Conservation (phyloP, 2,797 vertebrate species). For the Syncerus caffer region DNA sequence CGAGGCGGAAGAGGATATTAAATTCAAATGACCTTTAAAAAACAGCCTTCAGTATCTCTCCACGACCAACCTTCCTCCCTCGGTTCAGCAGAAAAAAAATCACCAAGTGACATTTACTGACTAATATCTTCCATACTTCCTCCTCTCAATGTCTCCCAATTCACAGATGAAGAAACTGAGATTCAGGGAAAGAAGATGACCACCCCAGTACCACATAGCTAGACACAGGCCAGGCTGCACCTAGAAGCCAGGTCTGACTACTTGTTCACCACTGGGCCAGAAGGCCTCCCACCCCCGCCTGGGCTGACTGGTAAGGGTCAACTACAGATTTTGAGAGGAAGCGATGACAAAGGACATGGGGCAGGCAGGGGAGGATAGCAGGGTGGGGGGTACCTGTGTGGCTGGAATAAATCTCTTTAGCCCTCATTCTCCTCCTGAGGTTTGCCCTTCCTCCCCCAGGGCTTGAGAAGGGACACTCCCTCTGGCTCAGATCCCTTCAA, state of each 20-base stretch:
- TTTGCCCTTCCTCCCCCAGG: neutral
- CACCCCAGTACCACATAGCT: neutral
- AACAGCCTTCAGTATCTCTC: neutral
- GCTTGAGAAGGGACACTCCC: slow-evolving; percentile 48
- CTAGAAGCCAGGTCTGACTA: neutral
- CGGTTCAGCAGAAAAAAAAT: neutral
- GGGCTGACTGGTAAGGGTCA: neutral
- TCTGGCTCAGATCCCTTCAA: slow-evolving; percentile 49
- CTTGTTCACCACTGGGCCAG: neutral
- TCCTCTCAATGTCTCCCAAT: neutral
- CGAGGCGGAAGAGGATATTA: neutral
- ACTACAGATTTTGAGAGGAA: neutral
- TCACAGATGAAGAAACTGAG: slow-evolving; percentile 31
- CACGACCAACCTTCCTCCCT: neutral
- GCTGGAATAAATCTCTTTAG: neutral
- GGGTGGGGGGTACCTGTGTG: neutral
- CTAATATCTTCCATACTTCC: neutral
- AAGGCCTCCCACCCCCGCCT: neutral
- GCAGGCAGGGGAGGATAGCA: neutral
- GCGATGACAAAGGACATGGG: neutral
- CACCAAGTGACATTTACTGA: neutral
- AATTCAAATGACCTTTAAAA: slow-evolving; percentile 42
- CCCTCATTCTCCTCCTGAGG: neutral
- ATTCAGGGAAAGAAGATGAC: neutral
- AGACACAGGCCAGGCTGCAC: neutral